Evolutionary conservation across 2,797 vertebrate genomes (phyloP).

Genomic region (Tachyglossus aculeatus): DNA sequence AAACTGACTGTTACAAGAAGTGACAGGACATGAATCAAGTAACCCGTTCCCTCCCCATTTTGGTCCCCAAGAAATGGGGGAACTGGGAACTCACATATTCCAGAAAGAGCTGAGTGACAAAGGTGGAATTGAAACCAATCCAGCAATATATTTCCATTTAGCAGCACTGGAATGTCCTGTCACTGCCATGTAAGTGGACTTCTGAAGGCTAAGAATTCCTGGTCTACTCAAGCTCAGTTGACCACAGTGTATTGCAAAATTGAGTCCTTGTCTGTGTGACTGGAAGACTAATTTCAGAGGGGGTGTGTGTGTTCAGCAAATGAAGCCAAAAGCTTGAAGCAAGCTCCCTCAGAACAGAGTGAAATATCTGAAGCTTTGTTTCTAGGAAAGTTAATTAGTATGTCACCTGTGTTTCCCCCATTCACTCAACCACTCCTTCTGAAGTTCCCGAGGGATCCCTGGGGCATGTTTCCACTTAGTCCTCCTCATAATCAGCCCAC

Average conservation of each 20-base stretch:
- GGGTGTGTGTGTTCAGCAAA: neutral
- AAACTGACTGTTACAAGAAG: conserved; percentile 65
- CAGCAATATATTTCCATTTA: neutral
- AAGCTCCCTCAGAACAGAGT: conserved; percentile 26
- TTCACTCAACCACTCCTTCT: conserved; percentile 19
- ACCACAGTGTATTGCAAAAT: neutral
- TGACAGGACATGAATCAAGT: conserved; percentile 70
- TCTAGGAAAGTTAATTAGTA: conserved; percentile 37
- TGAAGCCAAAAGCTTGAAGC: neutral
- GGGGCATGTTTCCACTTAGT: conserved; percentile 14
- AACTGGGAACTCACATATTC: no score
- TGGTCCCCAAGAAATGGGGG: no score
- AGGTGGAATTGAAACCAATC: conserved; percentile 4
- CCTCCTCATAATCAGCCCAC: neutral
- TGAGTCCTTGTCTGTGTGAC: neutral
- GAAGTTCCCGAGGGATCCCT: neutral
- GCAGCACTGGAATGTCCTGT: conserved; percentile 9
- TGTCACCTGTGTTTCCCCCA: conserved; percentile 20
- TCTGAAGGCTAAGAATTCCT: neutral
- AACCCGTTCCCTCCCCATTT: no score
- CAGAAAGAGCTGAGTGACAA: conserved; percentile 34
- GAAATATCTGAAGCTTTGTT: conserved; percentile 23
- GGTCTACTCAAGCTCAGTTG: conserved; percentile 9
- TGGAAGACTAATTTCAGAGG: neutral
- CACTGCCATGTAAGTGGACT: no score